phyloP scores from a whole-genome alignment of 1,140 invertebrate species.

The Sinonovacula constricta region DNA sequence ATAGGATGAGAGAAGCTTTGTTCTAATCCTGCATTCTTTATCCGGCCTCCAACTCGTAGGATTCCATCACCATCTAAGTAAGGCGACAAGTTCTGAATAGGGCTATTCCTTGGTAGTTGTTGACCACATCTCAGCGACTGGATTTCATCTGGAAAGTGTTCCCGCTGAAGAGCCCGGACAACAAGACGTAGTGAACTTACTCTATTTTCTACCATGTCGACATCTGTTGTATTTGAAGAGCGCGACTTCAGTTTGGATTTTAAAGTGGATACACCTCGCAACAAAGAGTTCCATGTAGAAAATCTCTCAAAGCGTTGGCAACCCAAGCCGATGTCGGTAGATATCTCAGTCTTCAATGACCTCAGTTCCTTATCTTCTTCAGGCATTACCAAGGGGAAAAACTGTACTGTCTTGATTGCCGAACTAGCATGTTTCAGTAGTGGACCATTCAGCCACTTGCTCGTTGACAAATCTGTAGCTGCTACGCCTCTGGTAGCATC shows the following conservation, averaged over 20 bases:
- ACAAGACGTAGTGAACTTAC: background rate
- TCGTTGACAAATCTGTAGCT: slow-evolving; percentile 22
- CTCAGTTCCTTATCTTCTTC: background rate
- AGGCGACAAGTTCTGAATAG: too few species aligned
- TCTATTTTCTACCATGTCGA: background rate
- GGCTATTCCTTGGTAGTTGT: background rate
- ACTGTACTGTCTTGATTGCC: background rate
- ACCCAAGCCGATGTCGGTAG: background rate
- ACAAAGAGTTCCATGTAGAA: background rate
- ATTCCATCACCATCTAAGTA: background rate
- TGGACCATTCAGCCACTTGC: background rate
- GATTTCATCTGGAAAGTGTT: background rate
- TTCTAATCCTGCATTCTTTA: background rate
- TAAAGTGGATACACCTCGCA: background rate
- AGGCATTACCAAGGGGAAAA: background rate
- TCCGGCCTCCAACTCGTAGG: background rate
- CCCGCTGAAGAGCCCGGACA: background rate
- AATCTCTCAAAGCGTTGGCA: background rate
- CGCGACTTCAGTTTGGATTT: background rate
- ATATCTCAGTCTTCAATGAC: background rate
- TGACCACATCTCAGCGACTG: background rate
- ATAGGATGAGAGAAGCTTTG: background rate
- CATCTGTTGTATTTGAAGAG: background rate
- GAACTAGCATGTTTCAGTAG: background rate
- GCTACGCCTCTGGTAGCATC: slow-evolving; percentile 38